A percentile compares a stretch with the other conserved stretches of the same genome.
These are phyloP conservation scores for Atherinosoma microstoma DNA, from an alignment of 2,797 vertebrate species.

Conservation along the genomic window DNA sequence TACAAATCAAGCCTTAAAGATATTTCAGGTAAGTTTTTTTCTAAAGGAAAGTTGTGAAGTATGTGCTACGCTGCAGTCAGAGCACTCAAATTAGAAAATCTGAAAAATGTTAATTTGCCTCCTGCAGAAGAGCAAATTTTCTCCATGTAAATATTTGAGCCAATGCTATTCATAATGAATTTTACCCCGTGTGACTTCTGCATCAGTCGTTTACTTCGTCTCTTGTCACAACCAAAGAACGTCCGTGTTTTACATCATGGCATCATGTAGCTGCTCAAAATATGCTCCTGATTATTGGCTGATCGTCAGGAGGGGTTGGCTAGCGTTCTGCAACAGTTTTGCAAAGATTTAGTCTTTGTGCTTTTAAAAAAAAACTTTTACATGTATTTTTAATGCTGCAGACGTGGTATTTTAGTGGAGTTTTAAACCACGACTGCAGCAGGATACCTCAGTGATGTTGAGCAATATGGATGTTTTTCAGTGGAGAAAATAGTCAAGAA, in stretches of 20 bases:
- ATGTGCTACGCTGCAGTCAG: not conserved
- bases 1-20: conserved; percentile 8
- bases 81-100: not conserved
- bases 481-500: too few relatives aligned
- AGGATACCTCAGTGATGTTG: too few relatives aligned
- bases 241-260: not conserved
- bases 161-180: too few relatives aligned
- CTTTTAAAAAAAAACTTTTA: not conserved
- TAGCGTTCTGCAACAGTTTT: not conserved
- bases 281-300: not conserved
- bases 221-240: not conserved
- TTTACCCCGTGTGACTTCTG: not conserved
- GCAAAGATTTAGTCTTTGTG: not conserved
- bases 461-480: too few relatives aligned
- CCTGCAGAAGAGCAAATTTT: too few relatives aligned
- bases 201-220: not conserved
- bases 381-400: not conserved
- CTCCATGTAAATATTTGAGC: too few relatives aligned
- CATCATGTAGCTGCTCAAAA: not conserved
- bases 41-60: not conserved
- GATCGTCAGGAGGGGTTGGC: not conserved
- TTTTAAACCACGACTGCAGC: too few relatives aligned
- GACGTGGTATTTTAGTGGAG: too few relatives aligned
- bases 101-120: not conserved
- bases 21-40: not conserved